Percentiles rank a stretch among this genome's conserved stretches.
These are phyloP conservation scores for Drosophila kanekoi DNA, from an alignment of 2,888 invertebrate genomes.

Conservation along the genomic window DNA sequence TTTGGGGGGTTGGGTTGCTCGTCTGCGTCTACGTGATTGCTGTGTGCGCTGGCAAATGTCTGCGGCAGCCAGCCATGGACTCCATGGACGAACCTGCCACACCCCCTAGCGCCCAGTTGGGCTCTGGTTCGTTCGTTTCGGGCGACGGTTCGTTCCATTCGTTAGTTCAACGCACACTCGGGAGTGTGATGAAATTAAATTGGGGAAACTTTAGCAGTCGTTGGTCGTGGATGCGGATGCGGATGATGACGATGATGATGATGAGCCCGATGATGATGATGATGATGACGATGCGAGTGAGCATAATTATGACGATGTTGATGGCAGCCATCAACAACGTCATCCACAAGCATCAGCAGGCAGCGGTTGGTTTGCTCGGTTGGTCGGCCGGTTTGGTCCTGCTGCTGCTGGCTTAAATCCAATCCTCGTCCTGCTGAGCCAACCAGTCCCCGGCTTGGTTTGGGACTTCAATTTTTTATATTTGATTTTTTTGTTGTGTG, in stretches of 20 bases:
- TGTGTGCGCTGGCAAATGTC: slow-evolving; percentile 59
- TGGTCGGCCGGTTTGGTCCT: slow-evolving; percentile 48
- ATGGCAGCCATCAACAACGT: slow-evolving; percentile 81
- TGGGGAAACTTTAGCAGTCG: slow-evolving; percentile 82
- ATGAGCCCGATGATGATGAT: slow-evolving; percentile 36
- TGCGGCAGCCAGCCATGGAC: slow-evolving; percentile 45
- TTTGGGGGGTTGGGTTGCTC: slow-evolving; percentile 20
- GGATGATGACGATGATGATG: slow-evolving; percentile 19
- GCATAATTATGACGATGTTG: slow-evolving; percentile 41
- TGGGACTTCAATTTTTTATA: slow-evolving; percentile 64
- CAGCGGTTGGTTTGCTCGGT: slow-evolving; percentile 38
- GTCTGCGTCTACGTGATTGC: slow-evolving; percentile 73
- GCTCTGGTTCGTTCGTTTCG: slow-evolving; percentile 35
- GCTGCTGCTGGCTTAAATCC: slow-evolving; percentile 63
- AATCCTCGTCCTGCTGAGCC: slow-evolving; percentile 59
- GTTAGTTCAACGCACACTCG: slow-evolving; percentile 79
- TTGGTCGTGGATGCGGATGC: slow-evolving; percentile 22
- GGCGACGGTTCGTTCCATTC: slow-evolving; percentile 65
- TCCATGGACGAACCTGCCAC: slow-evolving; percentile 27
- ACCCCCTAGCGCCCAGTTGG: slow-evolving; percentile 17
- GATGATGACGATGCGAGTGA: slow-evolving; percentile 39
- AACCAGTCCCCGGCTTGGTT: slow-evolving; percentile 24
- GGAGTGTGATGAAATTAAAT: slow-evolving; percentile 83
- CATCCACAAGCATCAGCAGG: slow-evolving; percentile 58
- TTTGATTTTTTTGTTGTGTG: slow-evolving; percentile 38